Evolutionary conservation across 2,888 invertebrate genomes (phyloP), one percentile per base, ranked within the genome.

Genomic region (Celastrina argiolus): DNA sequence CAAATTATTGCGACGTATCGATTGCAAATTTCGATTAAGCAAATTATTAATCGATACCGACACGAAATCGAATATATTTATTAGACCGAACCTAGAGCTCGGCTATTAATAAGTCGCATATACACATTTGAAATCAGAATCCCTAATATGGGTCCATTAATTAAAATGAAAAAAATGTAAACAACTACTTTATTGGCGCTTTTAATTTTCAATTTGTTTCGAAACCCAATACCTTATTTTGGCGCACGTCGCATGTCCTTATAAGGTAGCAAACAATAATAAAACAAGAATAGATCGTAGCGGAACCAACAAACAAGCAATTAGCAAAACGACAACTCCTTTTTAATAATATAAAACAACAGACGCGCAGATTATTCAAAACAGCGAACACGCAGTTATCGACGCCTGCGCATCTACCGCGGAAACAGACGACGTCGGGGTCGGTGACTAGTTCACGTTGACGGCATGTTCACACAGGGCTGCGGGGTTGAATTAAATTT

Each of bases 1-100:
- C 73, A 16, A n/a, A 75, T 76, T 78, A 76, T 75, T 72, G 72
- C 66, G 64, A 56, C 68, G 69, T 39, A 66, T 68, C 68, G 69
- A 73, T 69, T 64, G 68, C 69, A 41, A 69, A 65, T 70, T 67
- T 70, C 64, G 68, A 72, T 72, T 69, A 63, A 41, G 64, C 66
- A 65, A 66, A 69, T 69, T 66, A 70, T 69, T 67, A 67, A 71
- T 70, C 66, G 65, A 65, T 66, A 66, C 22, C 31, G 42, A 58
- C 31, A 6, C 45, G 64, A 22, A 22, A 12, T 5, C 51, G 51
- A 51, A 51, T 26, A 51, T 51, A 51, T 51, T 45, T 45, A 45
- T 45, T 10, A 45, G 8, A 45, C 18, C 8, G 18, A 18, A 45
- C 45, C 16, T 18, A 31, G 45, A 18, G 18, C 18, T 45, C 2